Conservation (phyloP, 2,888 invertebrate species). For the Anthoptus insignis region DNA sequence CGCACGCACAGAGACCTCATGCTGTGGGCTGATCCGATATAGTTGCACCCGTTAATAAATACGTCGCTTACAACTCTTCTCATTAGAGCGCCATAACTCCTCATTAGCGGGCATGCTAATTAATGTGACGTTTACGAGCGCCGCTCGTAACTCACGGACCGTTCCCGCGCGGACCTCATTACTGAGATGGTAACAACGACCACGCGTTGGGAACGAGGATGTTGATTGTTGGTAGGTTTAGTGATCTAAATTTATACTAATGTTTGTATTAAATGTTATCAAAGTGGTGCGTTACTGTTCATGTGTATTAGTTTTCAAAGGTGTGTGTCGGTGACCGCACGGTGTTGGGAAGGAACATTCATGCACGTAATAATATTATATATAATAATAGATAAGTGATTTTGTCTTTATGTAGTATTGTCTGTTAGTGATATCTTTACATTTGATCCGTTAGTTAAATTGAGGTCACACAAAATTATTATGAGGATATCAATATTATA, state of each 20-base stretch:
- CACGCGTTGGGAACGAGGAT: slow-evolving; percentile 15
- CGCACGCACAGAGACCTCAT: slow-evolving; percentile 30
- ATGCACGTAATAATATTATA: too few species aligned
- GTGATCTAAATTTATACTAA: neutral
- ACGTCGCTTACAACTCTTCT: slow-evolving; percentile 77
- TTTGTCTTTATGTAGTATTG: too few species aligned
- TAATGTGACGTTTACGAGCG: slow-evolving; percentile 84
- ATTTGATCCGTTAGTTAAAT: too few species aligned
- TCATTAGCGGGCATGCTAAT: slow-evolving; percentile 85
- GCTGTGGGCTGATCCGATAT: slow-evolving; percentile 18
- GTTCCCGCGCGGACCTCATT: slow-evolving; percentile 46
- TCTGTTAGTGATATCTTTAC: too few species aligned
- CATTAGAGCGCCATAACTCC: slow-evolving; percentile 85
- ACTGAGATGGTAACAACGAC: slow-evolving; percentile 29
- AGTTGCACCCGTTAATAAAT: slow-evolving; percentile 61
- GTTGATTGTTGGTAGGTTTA: slow-evolving; percentile 3
- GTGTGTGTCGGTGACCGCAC: too few species aligned
- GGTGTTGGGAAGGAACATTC: too few species aligned
- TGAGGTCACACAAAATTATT: too few species aligned
- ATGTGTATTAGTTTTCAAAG: too few species aligned
- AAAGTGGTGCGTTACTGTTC: too few species aligned
- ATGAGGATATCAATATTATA: too few species aligned
- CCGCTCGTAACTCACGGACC: slow-evolving; percentile 62
- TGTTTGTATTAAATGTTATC: too few species aligned
- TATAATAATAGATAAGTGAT: too few species aligned